phyloP scores from a whole-genome alignment of 2,888 invertebrate genomes.

The Lasiommata megera region DNA sequence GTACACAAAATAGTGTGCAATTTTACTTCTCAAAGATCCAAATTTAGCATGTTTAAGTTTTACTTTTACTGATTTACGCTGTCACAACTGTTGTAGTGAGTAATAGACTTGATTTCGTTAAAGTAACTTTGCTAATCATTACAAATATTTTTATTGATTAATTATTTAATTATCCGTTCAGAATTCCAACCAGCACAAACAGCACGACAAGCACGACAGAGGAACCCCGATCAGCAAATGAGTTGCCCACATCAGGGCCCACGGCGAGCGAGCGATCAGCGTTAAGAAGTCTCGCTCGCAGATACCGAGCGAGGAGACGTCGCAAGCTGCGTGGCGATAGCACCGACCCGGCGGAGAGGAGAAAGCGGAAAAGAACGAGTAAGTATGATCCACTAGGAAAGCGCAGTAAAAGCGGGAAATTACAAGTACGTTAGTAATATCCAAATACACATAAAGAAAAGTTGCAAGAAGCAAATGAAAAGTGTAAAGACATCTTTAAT shows the following conservation, averaged over 20 bases:
- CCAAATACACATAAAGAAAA: no score
- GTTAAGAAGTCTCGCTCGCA: slow-evolving; percentile 86
- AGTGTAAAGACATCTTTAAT: no score
- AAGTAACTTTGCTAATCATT: no score
- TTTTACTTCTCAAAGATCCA: no score
- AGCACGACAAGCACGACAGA: slow-evolving; percentile 64
- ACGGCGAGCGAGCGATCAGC: slow-evolving; percentile 82
- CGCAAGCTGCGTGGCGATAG: slow-evolving; percentile 70
- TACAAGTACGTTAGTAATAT: no score
- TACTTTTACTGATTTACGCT: no score
- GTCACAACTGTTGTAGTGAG: no score
- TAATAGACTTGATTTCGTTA: no score
- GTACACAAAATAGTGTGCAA: no score
- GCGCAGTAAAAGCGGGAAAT: neutral
- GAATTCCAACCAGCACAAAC: slow-evolving; percentile 44
- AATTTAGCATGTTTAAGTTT: no score
- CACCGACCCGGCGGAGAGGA: slow-evolving; percentile 68
- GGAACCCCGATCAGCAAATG: slow-evolving; percentile 78
- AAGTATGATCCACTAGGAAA: slow-evolving; percentile 33
- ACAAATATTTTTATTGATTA: no score
- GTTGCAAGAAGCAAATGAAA: no score
- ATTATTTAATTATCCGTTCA: neutral
- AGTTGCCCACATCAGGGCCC: slow-evolving; percentile 84
- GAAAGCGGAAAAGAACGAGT: slow-evolving; percentile 78
- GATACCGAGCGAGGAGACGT: slow-evolving; percentile 79